These are phyloP conservation scores for Netelia fuscicornis DNA, from an alignment of 2,888 invertebrate species.

Conservation along the genomic window DNA sequence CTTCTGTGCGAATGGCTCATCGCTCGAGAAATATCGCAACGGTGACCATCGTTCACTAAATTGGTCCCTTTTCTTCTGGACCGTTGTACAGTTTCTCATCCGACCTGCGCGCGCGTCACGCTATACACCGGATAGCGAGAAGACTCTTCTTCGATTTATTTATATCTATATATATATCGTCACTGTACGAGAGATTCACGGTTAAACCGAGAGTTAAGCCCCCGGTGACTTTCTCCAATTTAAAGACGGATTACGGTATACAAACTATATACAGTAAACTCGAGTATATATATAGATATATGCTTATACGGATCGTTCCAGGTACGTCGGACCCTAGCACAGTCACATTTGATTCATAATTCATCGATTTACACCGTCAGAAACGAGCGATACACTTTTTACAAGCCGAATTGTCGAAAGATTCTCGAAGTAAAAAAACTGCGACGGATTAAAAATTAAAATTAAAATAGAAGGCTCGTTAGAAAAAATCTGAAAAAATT, in stretches of 20 bases:
- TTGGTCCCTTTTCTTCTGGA: slow-evolving; percentile 59
- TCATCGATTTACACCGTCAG: too few species aligned
- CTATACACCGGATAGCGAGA: slow-evolving; percentile 32
- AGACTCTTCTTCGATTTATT: slow-evolving; percentile 48
- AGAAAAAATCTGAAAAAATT: too few species aligned
- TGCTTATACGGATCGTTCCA: slow-evolving; percentile 18
- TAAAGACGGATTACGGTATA: slow-evolving; percentile 67
- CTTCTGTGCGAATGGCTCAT: slow-evolving; percentile 2
- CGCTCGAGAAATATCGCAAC: slow-evolving; percentile 4
- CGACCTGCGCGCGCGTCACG: slow-evolving; percentile 50
- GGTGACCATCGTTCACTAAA: slow-evolving; percentile 59
- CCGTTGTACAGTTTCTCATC: slow-evolving; percentile 55
- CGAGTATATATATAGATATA: slow-evolving; percentile 10
- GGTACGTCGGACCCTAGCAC: background rate
- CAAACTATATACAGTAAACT: slow-evolving; percentile 22
- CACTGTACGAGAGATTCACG: slow-evolving; percentile 62
- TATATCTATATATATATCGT: slow-evolving; percentile 27
- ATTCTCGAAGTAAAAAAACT: too few species aligned
- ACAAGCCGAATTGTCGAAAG: too few species aligned
- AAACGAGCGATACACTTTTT: too few species aligned
- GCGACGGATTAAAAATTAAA: too few species aligned
- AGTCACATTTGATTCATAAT: too few species aligned
- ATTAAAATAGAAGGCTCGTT: too few species aligned
- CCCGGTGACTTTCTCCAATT: slow-evolving; percentile 71
- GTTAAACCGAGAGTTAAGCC: slow-evolving; percentile 65